Percentiles rank a stretch among this genome's conserved stretches.
These are phyloP conservation scores for Naja naja DNA, from an alignment of 2,113 vertebrate genomes.

Conservation along the genomic window DNA sequence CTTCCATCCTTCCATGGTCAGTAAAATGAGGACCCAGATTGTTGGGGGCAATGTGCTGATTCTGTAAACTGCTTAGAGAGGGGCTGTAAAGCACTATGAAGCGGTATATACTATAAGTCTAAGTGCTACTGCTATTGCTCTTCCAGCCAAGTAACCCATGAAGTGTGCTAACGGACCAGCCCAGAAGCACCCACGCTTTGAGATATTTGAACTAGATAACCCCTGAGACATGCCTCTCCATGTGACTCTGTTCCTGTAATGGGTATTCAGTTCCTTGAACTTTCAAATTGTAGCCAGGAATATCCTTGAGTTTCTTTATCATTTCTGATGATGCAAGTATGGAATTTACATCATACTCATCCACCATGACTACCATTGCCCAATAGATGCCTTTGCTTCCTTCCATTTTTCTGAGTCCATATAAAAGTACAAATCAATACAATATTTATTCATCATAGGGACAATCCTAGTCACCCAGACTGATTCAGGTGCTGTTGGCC, in stretches of 20 bases:
- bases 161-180: neutral
- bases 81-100: too few relatives aligned
- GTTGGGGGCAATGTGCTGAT: too few relatives aligned
- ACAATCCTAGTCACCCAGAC: neutral
- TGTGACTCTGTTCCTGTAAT: neutral
- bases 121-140: too few relatives aligned
- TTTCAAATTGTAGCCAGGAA: neutral
- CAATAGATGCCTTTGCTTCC: neutral
- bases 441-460: neutral
- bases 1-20: too few relatives aligned
- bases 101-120: too few relatives aligned
- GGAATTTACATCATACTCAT: neutral
- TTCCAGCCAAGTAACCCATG: neutral
- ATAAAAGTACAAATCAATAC: neutral
- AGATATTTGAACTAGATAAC: neutral
- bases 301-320: neutral
- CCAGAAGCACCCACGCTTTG: neutral
- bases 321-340: neutral
- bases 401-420: neutral
- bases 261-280: neutral
- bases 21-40: too few relatives aligned
- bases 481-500: neutral
- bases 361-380: neutral
- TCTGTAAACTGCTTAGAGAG: too few relatives aligned
- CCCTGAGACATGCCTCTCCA: neutral